These are phyloP conservation scores for Julus scanicus DNA, from an alignment of 2,888 invertebrate species.

Conservation along the genomic window DNA sequence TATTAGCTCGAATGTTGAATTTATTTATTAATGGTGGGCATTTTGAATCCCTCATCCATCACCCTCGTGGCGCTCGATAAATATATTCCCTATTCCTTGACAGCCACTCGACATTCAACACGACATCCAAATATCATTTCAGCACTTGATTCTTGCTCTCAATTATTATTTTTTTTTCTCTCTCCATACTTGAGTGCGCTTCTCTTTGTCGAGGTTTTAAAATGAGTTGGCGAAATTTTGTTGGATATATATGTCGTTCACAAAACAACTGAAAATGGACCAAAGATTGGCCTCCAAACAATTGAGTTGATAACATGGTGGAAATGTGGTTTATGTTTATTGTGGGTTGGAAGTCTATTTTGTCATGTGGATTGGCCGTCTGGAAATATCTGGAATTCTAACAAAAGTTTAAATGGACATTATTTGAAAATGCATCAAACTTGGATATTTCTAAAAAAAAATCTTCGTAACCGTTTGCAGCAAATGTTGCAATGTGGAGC, in stretches of 20 bases:
- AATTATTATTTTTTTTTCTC: neutral
- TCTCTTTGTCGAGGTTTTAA: neutral
- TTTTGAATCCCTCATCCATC: conserved; percentile 32
- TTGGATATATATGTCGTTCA: neutral
- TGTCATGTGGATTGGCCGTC: too few relatives aligned
- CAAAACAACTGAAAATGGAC: too few relatives aligned
- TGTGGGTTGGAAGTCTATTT: too few relatives aligned
- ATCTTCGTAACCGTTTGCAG: too few relatives aligned
- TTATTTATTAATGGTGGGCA: conserved; percentile 36
- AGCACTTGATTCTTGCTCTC: neutral
- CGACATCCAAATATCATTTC: neutral
- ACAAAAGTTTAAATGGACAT: too few relatives aligned
- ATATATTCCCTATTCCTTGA: conserved; percentile 2
- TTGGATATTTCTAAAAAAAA: too few relatives aligned
- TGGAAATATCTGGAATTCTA: too few relatives aligned
- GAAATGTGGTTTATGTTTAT: too few relatives aligned
- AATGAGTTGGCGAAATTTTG: neutral
- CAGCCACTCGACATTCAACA: conserved; percentile 36
- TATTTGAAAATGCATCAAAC: too few relatives aligned
- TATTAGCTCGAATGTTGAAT: conserved; percentile 20
- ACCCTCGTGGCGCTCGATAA: neutral
- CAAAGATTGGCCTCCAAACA: too few relatives aligned
- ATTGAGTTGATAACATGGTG: too few relatives aligned
- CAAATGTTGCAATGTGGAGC: too few relatives aligned
- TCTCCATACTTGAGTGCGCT: neutral